Base-by-base conservation (phyloP, 1,140 invertebrate species). In the Penaeus japonicus region DNA sequence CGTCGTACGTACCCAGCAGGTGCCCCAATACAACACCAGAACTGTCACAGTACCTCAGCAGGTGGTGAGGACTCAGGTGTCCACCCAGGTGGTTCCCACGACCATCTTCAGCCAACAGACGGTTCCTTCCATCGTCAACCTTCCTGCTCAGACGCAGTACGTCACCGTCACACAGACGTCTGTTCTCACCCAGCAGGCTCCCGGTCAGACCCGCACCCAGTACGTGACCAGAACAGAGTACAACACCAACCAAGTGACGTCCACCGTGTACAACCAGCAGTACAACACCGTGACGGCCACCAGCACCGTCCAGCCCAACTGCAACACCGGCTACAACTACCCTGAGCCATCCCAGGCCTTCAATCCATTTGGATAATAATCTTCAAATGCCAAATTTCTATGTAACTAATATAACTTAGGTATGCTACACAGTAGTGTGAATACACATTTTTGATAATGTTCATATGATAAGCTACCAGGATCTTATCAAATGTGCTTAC, bases 281-380 rank as follows among this genome's bases (percentile, higher is more conserved):
- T 57, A 47, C 89, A 85, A 83, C 83, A 89, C 89, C 57, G 84
- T 89, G 24, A 85, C 78, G 4, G 86, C 86, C 62, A 88, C 86
- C 7, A 54, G 47, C 5, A 89, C 89, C 10, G 57, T 57, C 30
- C 62, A 82, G 59, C 79, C 80, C 53, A 27, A 77, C 59, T 80
- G 77, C 35, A 84, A 84, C 30, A 85, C 78, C 4, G 89, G 89
- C 17, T 89, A 89, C 84, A 80, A 85, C 84, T 89, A 89, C 77
- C 54, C 53, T 0, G 5, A 24, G 47, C 89, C 89, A 0, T 35
- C 65, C 39, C 22, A 80, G 54, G 35, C 89, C 18, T 87, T 89
- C 75, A 85, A 81, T 55, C 84, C 70, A 22, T 86, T 75, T 30
- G 75, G 84, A 18, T 32, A 75, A 20, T 86, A 78, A 85, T 17